Base-by-base conservation (phyloP, 64 coral and sea anemone genomes). In the Montipora foliosa region DNA sequence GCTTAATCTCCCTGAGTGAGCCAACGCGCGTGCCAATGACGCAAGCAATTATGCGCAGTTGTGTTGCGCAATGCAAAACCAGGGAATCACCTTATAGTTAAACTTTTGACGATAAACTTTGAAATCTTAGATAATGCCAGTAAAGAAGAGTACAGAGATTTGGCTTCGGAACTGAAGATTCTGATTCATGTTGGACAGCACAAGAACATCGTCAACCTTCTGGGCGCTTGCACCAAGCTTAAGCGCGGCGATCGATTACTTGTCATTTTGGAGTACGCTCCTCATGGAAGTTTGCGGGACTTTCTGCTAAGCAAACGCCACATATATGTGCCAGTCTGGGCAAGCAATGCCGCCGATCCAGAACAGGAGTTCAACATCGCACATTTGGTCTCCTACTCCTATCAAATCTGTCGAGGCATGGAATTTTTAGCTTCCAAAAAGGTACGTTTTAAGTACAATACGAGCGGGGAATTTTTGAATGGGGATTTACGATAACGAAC, bases 351-450 rank as follows among this genome's bases (percentile, higher is more conserved):
- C 5, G 90, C 82, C 48, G 69, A 91, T 45, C 96, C 94, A 3
- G 92, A 93, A 13, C 24, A 37, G 19, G 90, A 95, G 52, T 90
- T 95, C 12, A 95, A 91, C 8, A 66, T 98, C 24, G 80, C 80
- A 24, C 84, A 98, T 75, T 61, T 91, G 17, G 94, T 91, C 16
- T 66, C 79, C 72, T 81, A 75, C 57, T 80, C 94, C 0, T 98
- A 93, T 74, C 94, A 98, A 77, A 61, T 98, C 51, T 90, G 87
- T 5, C 85, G 88, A 68, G 96, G 96, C 24, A 98, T 98, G 94
- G 96, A 98, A 45, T 98, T 95, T 52, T 74, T 98, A 46, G 90
- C 96, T 5, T 95, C 96, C 0, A 95, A 90, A 72, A 95, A 98
- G 94, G 96, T 98, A 37, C 37, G 37, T 37, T 37, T 37, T 37